A percentile compares a stretch with the other conserved stretches of the same genome.
Evolutionary conservation across 2,888 invertebrate genomes (phyloP).

Genomic region (Himalopsyche kuldschensis): DNA sequence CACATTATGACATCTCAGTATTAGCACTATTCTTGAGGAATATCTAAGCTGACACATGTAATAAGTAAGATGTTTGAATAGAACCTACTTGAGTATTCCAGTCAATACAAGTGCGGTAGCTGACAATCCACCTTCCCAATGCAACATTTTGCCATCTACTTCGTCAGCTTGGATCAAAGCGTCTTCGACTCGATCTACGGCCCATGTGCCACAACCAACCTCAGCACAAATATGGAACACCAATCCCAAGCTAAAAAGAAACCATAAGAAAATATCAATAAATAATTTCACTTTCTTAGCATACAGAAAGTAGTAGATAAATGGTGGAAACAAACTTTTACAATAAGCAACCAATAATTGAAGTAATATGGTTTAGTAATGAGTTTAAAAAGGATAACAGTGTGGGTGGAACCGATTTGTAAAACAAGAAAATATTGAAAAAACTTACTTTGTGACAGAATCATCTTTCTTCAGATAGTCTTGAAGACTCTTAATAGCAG

Average conservation of each 20-base stretch:
- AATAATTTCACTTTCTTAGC: background rate
- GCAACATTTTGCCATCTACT: slow-evolving; percentile 75
- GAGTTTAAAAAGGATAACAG: background rate
- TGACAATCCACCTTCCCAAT: slow-evolving; percentile 90
- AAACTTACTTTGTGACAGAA: slow-evolving; percentile 66
- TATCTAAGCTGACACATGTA: background rate
- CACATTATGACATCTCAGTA: too few species aligned
- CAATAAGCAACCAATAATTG: background rate
- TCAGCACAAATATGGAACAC: slow-evolving; percentile 81
- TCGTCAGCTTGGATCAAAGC: slow-evolving; percentile 95
- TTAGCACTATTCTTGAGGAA: too few species aligned
- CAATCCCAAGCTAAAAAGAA: slow-evolving; percentile 71
- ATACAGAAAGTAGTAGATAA: too few species aligned
- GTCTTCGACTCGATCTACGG: slow-evolving; percentile 82
- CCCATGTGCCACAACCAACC: slow-evolving; percentile 64
- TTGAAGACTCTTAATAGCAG: slow-evolving; percentile 72
- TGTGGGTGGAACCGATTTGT: background rate
- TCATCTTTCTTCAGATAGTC: slow-evolving; percentile 84
- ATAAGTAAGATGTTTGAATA: slow-evolving; percentile 2
- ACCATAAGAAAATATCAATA: background rate
- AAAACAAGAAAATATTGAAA: slow-evolving; percentile 21
- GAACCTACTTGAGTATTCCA: slow-evolving; percentile 55
- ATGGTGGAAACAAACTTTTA: too few species aligned
- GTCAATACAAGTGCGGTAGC: slow-evolving; percentile 69
- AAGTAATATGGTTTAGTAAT: background rate